Evolutionary conservation across 2,113 vertebrate genomes (phyloP).

Genomic region (Amphiprion ocellaris): DNA sequence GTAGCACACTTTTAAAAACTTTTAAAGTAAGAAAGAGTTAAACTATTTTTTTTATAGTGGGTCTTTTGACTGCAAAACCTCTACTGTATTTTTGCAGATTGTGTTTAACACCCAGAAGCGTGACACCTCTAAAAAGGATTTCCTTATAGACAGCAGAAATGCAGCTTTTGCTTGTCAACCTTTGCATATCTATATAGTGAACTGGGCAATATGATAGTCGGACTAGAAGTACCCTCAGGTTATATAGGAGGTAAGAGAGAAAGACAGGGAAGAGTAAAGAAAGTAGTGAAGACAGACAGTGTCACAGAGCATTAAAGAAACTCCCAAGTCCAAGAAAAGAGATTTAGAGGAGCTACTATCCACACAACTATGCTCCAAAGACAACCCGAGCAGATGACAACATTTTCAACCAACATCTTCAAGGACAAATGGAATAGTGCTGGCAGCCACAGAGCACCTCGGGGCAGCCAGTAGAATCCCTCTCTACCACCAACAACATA

Average conservation of each 20-base stretch:
- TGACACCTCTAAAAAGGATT: too few species aligned
- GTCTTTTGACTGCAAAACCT: background rate
- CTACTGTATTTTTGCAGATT: constrained; percentile 1
- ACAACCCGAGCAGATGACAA: constrained; percentile 75
- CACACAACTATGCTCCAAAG: constrained; percentile 65
- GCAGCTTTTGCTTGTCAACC: background rate
- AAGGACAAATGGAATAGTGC: constrained; percentile 82
- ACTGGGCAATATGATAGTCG: background rate
- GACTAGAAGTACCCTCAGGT: background rate
- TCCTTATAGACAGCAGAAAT: background rate
- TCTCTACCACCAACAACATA: constrained; percentile 77
- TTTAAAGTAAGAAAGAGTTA: constrained; percentile 8
- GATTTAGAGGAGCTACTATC: constrained; percentile 47
- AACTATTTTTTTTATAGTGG: constrained; percentile 2
- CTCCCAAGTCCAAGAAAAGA: constrained; percentile 39
- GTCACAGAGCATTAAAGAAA: constrained; percentile 18
- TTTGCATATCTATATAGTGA: background rate
- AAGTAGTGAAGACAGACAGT: background rate
- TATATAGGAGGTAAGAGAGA: background rate
- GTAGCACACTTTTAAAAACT: constrained; percentile 2
- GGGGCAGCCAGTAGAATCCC: constrained; percentile 78
- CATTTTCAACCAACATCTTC: constrained; percentile 81
- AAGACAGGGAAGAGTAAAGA: background rate
- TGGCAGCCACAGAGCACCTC: constrained; percentile 75
- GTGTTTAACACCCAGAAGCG: background rate